Evolutionary conservation across 1,140 invertebrate genomes (phyloP), one percentile per base, ranked within the genome.

Genomic region (Drosophila tsacasi): DNA sequence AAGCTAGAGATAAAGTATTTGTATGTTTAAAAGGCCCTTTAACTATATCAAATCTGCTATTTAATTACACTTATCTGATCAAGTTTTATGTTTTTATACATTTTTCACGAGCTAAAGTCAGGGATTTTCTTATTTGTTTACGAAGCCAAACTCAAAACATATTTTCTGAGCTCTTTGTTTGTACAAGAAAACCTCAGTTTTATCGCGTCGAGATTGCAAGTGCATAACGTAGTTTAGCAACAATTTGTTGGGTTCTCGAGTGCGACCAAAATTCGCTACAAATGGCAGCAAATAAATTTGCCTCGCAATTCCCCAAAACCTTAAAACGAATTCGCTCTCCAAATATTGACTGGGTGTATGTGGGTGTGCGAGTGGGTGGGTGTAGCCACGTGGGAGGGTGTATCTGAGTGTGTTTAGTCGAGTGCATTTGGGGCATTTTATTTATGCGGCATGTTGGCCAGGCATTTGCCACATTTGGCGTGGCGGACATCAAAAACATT

Each of bases 351-450:
- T 49, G 40, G 44, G 10, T 9, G 39, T 47, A 25, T 49, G 32
- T 42, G n/a, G n/a, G 57, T 67, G 58, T 21, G 19, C 54, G 35
- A 21, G 59, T 68, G 71, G 27, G 44, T 67, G 32, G 13, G 44
- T 67, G 32, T 13, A 9, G 19, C 23, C 49, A 35, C 30, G 46
- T 42, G 42, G 6, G 23, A 35, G 57, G 6, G 23, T 44, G 57
- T 54, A 17, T 37, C 19, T 2, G 35, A 80, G 77, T 87, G 81
- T 89, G 68, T 67, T 89, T 89, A 78, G 78, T 61, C 73, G 76
- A 89, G 84, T 89, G 84, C 84, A 90, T 89, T 87, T 87, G 86
- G 75, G 81, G 81, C 81, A 74, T 89, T 87, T 83, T 84, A 87
- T 84, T 78, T 76, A 74, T 81, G 82, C 74, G 74, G 65, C 81